Conservation (phyloP, 30 jellyfish, hydroid and myxozoan species). For the Aurelia sp. region DNA sequence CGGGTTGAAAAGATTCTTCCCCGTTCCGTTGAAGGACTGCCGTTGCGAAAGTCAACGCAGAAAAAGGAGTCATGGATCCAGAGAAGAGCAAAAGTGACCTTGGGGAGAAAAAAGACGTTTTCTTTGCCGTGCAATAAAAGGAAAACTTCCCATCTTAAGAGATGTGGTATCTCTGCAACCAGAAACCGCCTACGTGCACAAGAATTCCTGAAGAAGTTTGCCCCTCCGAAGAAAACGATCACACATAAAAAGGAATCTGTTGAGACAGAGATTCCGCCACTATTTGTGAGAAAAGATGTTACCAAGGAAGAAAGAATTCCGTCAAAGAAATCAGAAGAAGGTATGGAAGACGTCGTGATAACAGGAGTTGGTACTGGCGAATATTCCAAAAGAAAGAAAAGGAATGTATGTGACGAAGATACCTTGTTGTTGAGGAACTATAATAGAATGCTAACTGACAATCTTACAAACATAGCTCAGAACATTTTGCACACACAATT, state of each 20-base stretch:
- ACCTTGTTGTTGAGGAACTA: not conserved
- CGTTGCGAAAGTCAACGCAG: not conserved
- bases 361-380: constrained; percentile 5
- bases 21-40: constrained; percentile 1
- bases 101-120: not conserved
- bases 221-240: not conserved
- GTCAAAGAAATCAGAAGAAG: not conserved
- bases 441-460: constrained; percentile 3
- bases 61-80: constrained; percentile 2
- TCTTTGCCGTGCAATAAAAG: not conserved
- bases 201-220: constrained; percentile 2
- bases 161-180: constrained; percentile 6
- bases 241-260: not conserved
- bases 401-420: not conserved
- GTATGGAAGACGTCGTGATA: not conserved
- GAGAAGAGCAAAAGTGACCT: not conserved
- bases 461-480: not conserved
- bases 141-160: constrained; percentile 4
- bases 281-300: not conserved
- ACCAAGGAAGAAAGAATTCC: not conserved
- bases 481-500: not conserved
- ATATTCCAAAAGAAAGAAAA: constrained; percentile 5
- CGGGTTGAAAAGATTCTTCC: not conserved
- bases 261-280: not conserved
- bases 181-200: constrained; percentile 6